Evolutionary conservation across 2,113 vertebrate genomes (phyloP), one percentile per base, ranked within the genome.

Genomic region (Lophura nycthemera): DNA sequence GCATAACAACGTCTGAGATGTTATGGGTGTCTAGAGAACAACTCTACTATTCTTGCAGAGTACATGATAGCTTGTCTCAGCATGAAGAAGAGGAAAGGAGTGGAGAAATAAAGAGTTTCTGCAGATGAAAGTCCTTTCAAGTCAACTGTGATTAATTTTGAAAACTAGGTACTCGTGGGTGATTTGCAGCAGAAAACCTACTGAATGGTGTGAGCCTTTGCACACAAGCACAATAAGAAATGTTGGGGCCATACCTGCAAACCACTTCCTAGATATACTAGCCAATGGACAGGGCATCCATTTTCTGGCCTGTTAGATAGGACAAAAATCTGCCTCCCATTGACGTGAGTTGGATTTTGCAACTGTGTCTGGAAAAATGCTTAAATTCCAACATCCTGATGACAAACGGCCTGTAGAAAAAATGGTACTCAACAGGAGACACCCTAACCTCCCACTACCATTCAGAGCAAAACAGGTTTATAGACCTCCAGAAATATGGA

Each of bases 111-210:
- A 54, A 54, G 32, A 54, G 13, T 64, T 83, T 52, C 9, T 67
- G 47, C 38, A 93, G 48, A 88, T 81, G 64, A 91, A 96, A 91
- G 65, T 81, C 4, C 73, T 88, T 81, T 76, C 77, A 86, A 89
- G 78, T 91, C 89, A 91, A 66, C 60, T 43, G 85, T 88, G 94
- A 96, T 93, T 95, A 87, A 95, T 95, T 92, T 69, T 91, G 96
- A 94, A 91, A 95, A 67, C 72, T 57, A 80, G 45, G 34, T 66
- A 64, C 57, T 71, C 13, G 50, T 92, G 93, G 89, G 93, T 6
- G 82, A 70, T 66, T 67, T 77, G 79, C 85, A 80, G 79, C 64
- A 30, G n/a, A 80, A 56, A 86, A 18, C 15, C 22, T 71, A 64
- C 34, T 21, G 75, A 71, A 11, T 6, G 4, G 40, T 2, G 2